These are phyloP conservation scores for Peromyscus eremicus DNA, from an alignment of 2,797 vertebrate species.

Conservation along the genomic window DNA sequence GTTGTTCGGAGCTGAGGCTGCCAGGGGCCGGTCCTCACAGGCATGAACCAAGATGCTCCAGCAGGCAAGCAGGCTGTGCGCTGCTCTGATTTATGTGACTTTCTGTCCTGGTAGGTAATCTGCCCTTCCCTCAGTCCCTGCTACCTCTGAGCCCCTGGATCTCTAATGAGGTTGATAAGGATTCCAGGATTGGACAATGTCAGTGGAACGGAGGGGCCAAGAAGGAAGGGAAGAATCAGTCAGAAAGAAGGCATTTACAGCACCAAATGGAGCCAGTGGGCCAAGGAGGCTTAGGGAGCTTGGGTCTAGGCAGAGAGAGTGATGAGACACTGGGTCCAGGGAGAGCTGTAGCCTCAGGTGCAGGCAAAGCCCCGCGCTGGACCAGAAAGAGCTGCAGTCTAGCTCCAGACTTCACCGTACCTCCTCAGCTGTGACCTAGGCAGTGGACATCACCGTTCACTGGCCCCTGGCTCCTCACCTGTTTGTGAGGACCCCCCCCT, in stretches of 20 bases:
- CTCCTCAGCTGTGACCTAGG: not conserved
- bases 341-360: not conserved
- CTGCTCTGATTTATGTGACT: constrained; percentile 63
- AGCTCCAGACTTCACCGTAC: not conserved
- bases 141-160: not conserved
- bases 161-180: not conserved
- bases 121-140: not conserved
- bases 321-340: not conserved
- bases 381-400: fast-evolving
- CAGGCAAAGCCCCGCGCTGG: not conserved
- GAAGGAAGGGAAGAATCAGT: not conserved
- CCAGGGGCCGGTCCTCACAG: constrained; percentile 62
- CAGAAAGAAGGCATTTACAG: not conserved
- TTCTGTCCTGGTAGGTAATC: not conserved
- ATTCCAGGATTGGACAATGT: not conserved
- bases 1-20: constrained; percentile 73
- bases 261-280: too few species aligned
- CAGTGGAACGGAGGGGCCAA: not conserved
- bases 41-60: not conserved
- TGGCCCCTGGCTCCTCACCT: not conserved
- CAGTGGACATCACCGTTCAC: not conserved
- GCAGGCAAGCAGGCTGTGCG: constrained; percentile 62
- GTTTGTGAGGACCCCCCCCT: not conserved
- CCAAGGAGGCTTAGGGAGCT: not conserved
- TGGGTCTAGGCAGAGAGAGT: not conserved